Base-by-base conservation (phyloP, 2,888 invertebrate species). In the Amphimallon solstitiale region DNA sequence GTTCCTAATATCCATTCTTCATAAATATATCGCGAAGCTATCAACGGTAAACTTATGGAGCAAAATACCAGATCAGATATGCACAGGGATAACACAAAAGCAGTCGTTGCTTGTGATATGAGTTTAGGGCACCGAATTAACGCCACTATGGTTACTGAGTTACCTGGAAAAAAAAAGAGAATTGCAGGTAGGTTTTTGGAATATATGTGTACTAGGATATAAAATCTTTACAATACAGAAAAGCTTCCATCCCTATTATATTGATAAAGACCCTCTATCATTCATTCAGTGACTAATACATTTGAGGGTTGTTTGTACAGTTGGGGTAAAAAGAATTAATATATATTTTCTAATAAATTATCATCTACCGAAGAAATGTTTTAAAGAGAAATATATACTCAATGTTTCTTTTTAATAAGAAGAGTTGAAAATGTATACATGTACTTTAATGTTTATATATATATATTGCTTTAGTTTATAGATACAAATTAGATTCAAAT, bases 1-100 rank as follows among this genome's bases (percentile, higher is more conserved):
- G 89, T 88, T 0, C 94, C 93, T 17, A 94, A 86, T 43, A 90
- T 88, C 95, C 95, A 95, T 72, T 84, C 86, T 84, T 93, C 89
- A 80, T 91, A 86, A 77, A 93, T 90, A 84, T 91, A 95, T 75
- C 93, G 87, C 74, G 90, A 89, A 15, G 94, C 94, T 0, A 94
- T 94, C 68, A 94, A 84, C 0, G 95, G 95, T 77, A 95, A 85
- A 83, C 93, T 94, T 74, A 95, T 88, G 68, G 89, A 86, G 80
- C 93, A 93, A 84, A 95, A 95, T 66, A 94, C 86, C 61, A 94
- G 86, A 81, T 95, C 95, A 0, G 94, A 94, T 76, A 92, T 87
- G 82, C 94, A 92, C 48, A 95, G 86, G 10, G 94, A 94, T 69
- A 95, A 86, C 34, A 95, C 93, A 81, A 95, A 95, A 74, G 93